These are phyloP conservation scores for Neomorphus geoffroyi DNA, from an alignment of 2,797 vertebrate species.

Conservation along the genomic window DNA sequence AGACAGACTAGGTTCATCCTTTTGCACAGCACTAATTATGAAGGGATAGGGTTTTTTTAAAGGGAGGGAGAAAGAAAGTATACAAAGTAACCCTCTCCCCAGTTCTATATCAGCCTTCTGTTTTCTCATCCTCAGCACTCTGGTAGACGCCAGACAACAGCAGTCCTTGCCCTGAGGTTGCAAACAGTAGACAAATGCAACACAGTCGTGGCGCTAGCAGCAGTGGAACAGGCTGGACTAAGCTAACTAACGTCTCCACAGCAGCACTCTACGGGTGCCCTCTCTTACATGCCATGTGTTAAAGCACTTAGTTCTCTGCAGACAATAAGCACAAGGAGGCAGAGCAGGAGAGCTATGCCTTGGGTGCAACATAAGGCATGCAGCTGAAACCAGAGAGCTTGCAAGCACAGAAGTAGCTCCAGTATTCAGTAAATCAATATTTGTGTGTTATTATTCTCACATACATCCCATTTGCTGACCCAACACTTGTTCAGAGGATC, in stretches of 20 bases:
- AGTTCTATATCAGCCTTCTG: not conserved
- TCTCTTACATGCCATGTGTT: fast-evolving
- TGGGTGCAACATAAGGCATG: fast-evolving
- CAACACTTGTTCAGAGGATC: not conserved
- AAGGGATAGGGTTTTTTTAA: not conserved
- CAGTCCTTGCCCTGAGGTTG: not conserved
- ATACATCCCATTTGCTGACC: slow-evolving; percentile 19
- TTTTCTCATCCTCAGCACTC: not conserved
- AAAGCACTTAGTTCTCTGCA: not conserved
- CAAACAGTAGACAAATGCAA: not conserved
- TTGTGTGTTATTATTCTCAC: not conserved
- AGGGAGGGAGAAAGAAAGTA: not conserved
- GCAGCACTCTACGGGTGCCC: fast-evolving
- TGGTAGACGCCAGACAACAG: not conserved
- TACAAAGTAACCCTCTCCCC: not conserved
- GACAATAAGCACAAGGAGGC: not conserved
- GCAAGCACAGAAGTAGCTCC: not conserved
- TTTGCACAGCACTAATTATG: not conserved
- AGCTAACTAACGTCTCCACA: not conserved
- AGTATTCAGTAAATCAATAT: slow-evolving; percentile 44
- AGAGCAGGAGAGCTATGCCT: not conserved
- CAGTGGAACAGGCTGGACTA: not conserved
- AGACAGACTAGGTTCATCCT: not conserved
- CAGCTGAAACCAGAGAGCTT: not conserved
- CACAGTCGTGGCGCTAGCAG: fast-evolving